phyloP scores from a whole-genome alignment of 2,113 vertebrate genomes.

The Takifugu flavidus region DNA sequence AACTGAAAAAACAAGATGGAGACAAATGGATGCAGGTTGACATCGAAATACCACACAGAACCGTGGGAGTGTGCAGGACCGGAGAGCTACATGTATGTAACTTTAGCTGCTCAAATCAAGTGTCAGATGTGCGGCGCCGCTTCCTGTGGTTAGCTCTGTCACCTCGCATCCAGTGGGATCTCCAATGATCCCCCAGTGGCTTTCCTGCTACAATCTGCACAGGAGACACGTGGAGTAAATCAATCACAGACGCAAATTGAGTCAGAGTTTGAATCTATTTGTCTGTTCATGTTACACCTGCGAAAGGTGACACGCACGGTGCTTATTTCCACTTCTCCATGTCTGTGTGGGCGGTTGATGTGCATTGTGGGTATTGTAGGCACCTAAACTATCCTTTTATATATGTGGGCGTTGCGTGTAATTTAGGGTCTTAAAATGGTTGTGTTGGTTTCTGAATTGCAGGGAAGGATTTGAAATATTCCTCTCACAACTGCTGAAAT shows the following conservation, averaged over 20 bases:
- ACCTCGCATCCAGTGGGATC: slow-evolving; percentile 23
- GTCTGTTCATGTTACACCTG: slow-evolving; percentile 12
- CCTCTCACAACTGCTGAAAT: too few relatives aligned
- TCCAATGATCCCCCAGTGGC: slow-evolving; percentile 22
- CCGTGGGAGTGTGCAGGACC: slow-evolving; percentile 18
- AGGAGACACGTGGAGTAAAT: slow-evolving; percentile 27
- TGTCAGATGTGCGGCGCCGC: slow-evolving; percentile 16
- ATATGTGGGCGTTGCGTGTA: too few relatives aligned
- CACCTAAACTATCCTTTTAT: background rate
- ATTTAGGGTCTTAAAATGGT: too few relatives aligned
- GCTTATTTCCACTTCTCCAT: too few relatives aligned
- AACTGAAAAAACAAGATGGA: background rate
- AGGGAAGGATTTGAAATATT: too few relatives aligned
- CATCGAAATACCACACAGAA: background rate
- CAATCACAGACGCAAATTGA: slow-evolving; percentile 31
- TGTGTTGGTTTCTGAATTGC: too few relatives aligned
- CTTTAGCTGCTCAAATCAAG: slow-evolving; percentile 28
- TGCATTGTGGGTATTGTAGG: background rate
- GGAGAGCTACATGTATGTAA: slow-evolving; percentile 30
- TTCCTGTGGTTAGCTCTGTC: slow-evolving; percentile 28
- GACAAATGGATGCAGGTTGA: slow-evolving; percentile 13
- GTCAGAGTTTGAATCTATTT: slow-evolving; percentile 31
- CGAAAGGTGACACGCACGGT: slow-evolving; percentile 8
- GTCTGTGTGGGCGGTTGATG: background rate
- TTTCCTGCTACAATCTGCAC: slow-evolving; percentile 20